These are phyloP conservation scores for Acyrthosiphon pisum DNA, from an alignment of 1,140 invertebrate species.

Conservation along the genomic window DNA sequence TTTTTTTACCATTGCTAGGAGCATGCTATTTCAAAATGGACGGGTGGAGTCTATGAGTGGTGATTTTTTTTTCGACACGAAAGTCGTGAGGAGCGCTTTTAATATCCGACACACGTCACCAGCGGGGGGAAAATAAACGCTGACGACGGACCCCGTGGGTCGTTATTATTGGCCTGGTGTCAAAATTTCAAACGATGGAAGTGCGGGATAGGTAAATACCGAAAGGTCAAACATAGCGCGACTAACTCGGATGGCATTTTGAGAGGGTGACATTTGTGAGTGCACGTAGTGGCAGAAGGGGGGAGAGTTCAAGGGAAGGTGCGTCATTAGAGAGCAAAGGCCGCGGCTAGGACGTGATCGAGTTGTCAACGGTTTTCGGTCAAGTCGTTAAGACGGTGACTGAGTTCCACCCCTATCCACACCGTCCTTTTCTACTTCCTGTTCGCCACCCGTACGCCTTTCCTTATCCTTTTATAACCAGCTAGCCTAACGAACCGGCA, in stretches of 20 bases:
- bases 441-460: background rate
- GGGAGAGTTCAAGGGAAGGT: background rate
- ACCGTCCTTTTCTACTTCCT: slow-evolving; percentile 4
- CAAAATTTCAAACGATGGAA: slow-evolving; percentile 41
- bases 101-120: slow-evolving; percentile 47
- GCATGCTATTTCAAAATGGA: background rate
- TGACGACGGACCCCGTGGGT: slow-evolving; percentile 34
- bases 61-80: slow-evolving; percentile 22
- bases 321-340: slow-evolving; percentile 56
- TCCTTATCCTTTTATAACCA: slow-evolving; percentile 32
- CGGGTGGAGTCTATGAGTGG: background rate
- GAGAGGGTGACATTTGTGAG: slow-evolving; percentile 54
- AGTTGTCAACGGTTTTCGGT: slow-evolving; percentile 57
- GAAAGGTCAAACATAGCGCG: slow-evolving; percentile 47
- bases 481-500: slow-evolving; percentile 49
- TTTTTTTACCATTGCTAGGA: background rate
- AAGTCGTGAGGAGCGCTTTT: slow-evolving; percentile 19
- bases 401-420: background rate
- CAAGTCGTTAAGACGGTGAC: slow-evolving; percentile 55
- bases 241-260: slow-evolving; percentile 51
- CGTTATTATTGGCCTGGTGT: slow-evolving; percentile 52
- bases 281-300: background rate
- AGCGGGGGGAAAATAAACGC: slow-evolving; percentile 20
- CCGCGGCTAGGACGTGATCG: slow-evolving; percentile 53
- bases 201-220: slow-evolving; percentile 51